phyloP scores from a whole-genome alignment of 2,797 vertebrate genomes.

The Takifugu rubripes region DNA sequence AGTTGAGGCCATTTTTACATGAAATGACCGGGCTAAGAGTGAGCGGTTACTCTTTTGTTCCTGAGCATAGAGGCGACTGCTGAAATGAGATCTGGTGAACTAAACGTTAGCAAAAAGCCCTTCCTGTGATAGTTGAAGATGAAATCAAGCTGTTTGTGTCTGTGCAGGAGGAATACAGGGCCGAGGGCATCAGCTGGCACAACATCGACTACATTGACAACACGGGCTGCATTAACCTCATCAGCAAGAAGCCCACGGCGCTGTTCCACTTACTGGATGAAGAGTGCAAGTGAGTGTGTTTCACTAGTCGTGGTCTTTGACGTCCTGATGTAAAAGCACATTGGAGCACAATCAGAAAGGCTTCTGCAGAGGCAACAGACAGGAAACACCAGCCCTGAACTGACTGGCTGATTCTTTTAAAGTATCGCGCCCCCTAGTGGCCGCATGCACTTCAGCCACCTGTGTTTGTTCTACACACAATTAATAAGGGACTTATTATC shows the following conservation, averaged over 20 bases:
- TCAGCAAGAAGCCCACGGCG: slow-evolving; percentile 97
- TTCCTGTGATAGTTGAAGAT: too few species aligned
- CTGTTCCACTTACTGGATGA: slow-evolving; percentile 97
- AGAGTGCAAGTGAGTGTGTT: slow-evolving; percentile 93
- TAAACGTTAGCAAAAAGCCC: too few species aligned
- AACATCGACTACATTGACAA: slow-evolving; percentile 98
- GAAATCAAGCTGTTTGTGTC: slow-evolving; percentile 5
- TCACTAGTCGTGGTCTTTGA: too few species aligned
- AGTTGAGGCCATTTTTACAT: too few species aligned
- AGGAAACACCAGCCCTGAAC: slow-evolving; percentile 4
- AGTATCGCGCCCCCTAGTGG: background rate
- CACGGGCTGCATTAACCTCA: slow-evolving; percentile 92
- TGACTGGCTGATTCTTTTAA: too few species aligned
- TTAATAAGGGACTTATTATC: too few species aligned
- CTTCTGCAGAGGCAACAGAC: too few species aligned
- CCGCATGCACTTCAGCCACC: background rate
- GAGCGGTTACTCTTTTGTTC: background rate
- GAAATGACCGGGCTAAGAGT: background rate
- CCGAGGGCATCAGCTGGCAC: slow-evolving; percentile 94
- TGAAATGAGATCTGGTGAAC: too few species aligned
- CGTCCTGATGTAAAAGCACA: too few species aligned
- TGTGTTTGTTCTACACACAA: too few species aligned
- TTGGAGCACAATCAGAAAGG: too few species aligned
- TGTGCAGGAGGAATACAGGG: slow-evolving; percentile 89
- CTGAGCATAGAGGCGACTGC: background rate